These are phyloP conservation scores for Periophthalmus modestus DNA, from an alignment of 2,113 vertebrate genomes.

Conservation along the genomic window DNA sequence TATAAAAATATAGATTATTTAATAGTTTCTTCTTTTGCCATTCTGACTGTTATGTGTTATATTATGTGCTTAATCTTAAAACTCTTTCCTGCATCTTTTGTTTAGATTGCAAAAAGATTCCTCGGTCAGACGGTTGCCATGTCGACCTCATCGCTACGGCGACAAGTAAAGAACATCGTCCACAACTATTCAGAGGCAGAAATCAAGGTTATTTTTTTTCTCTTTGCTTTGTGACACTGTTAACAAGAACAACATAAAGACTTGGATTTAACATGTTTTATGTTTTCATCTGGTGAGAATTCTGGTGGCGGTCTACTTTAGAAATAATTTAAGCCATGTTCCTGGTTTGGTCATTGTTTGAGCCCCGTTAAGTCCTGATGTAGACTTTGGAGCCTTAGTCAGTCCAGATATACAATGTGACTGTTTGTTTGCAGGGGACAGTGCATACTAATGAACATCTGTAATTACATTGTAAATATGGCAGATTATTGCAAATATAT, in stretches of 20 bases:
- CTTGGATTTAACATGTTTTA: neutral
- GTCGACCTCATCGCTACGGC: slow-evolving; percentile 90
- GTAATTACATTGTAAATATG: too few relatives aligned
- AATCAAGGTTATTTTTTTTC: slow-evolving; percentile 82
- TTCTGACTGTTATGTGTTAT: neutral
- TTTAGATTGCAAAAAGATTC: slow-evolving; percentile 68
- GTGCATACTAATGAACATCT: too few relatives aligned
- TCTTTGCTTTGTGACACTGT: neutral
- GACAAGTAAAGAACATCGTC: slow-evolving; percentile 92
- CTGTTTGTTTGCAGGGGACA: too few relatives aligned
- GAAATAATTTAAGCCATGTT: too few relatives aligned
- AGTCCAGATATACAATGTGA: too few relatives aligned
- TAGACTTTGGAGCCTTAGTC: neutral
- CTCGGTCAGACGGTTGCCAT: slow-evolving; percentile 81
- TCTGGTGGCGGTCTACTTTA: too few relatives aligned
- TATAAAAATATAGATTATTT: neutral
- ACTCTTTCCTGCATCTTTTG: slow-evolving; percentile 9
- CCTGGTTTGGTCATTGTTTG: too few relatives aligned
- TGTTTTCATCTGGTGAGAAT: neutral
- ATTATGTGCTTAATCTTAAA: too few relatives aligned
- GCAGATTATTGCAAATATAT: too few relatives aligned
- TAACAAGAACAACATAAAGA: neutral
- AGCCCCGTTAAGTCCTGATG: too few relatives aligned
- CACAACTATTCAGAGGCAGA: slow-evolving; percentile 94
- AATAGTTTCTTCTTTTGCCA: neutral